phyloP scores from a whole-genome alignment of 1,140 invertebrate species.

The Idris sp. region DNA sequence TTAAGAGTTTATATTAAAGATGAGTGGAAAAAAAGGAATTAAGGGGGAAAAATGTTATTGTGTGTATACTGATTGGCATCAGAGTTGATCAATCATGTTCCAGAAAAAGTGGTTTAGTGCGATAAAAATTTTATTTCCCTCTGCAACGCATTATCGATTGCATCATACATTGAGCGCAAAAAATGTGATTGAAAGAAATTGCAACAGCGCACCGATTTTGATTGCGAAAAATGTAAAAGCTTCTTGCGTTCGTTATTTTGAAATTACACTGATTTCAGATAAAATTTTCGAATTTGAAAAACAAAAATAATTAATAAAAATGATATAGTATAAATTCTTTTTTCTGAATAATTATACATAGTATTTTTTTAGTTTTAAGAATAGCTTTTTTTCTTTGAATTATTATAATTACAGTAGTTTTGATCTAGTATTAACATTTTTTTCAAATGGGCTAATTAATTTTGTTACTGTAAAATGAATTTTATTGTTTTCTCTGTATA shows the following conservation, averaged over 20 bases:
- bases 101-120: conserved; percentile 49
- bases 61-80: conserved; percentile 37
- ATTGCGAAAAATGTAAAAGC: conserved; percentile 25
- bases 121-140: conserved; percentile 53
- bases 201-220: conserved; percentile 38
- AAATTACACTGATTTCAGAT: not conserved
- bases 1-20: not conserved
- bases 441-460: no score
- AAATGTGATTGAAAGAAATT: conserved; percentile 21
- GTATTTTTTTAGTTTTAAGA: no score
- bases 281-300: conserved; percentile 1
- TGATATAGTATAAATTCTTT: no score
- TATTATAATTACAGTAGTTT: no score
- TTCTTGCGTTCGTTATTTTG: not conserved
- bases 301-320: no score
- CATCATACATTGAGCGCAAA: conserved; percentile 24
- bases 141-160: conserved; percentile 40
- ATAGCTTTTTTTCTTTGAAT: no score
- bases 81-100: conserved; percentile 52
- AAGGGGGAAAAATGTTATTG: not conserved
- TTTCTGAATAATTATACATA: no score
- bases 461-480: no score
- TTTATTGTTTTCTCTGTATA: no score
- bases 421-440: no score
- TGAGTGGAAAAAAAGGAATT: not conserved